These are phyloP conservation scores for Podocnemis expansa DNA, from an alignment of 2,113 vertebrate species.

Conservation along the genomic window DNA sequence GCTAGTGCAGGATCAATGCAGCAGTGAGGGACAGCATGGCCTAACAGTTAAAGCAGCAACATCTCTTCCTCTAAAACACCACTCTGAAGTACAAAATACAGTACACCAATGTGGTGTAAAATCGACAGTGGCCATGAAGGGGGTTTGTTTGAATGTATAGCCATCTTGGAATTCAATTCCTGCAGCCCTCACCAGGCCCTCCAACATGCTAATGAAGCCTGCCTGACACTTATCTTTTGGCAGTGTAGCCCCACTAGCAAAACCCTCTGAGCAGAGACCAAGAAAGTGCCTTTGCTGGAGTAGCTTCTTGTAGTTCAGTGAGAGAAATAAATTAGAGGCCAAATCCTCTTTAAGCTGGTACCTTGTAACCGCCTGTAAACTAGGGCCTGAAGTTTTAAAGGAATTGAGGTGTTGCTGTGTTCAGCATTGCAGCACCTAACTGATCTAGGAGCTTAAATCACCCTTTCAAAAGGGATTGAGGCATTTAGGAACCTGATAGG, in stretches of 20 bases:
- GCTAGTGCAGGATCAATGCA: neutral
- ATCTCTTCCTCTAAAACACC: neutral
- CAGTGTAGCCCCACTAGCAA: neutral
- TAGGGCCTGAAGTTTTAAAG: neutral
- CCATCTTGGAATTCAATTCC: neutral
- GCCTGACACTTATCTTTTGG: neutral
- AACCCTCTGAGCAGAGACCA: neutral
- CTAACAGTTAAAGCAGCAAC: neutral
- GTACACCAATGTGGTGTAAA: neutral
- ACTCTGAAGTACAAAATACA: neutral
- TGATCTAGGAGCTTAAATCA: neutral
- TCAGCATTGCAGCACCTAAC: no score
- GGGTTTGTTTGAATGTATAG: neutral
- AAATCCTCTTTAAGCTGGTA: neutral
- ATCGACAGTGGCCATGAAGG: neutral
- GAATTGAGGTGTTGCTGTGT: neutral
- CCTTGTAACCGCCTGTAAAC: neutral
- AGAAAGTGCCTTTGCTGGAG: neutral
- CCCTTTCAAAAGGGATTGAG: neutral
- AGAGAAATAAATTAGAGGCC: neutral
- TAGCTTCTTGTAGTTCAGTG: neutral
- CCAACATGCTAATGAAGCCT: neutral
- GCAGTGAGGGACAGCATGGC: neutral
- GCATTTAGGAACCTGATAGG: neutral
- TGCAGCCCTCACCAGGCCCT: neutral